phyloP scores from a whole-genome alignment of 2,888 invertebrate genomes.

The Panopea generosa region DNA sequence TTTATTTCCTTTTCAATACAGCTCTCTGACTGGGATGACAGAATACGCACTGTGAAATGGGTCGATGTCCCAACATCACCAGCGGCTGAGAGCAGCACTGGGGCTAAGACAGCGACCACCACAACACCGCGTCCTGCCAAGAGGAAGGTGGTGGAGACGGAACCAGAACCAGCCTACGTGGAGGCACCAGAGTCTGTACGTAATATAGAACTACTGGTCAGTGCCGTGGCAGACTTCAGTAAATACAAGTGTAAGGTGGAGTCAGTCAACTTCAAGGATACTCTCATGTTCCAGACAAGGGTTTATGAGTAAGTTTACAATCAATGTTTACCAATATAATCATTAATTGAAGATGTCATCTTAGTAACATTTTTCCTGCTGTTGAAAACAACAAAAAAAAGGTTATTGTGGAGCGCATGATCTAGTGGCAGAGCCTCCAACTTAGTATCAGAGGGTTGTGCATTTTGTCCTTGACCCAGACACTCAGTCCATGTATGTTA shows the following conservation, averaged over 20 bases:
- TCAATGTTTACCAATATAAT: background rate
- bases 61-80: constrained; percentile 77
- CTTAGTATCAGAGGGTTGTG: too few relatives aligned
- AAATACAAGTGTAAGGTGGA: constrained; percentile 82
- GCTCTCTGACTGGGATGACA: constrained; percentile 85
- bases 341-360: too few relatives aligned
- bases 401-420: too few relatives aligned
- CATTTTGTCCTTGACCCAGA: too few relatives aligned
- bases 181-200: constrained; percentile 81
- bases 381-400: too few relatives aligned
- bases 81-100: constrained; percentile 57
- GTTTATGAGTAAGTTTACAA: constrained; percentile 83
- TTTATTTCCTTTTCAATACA: too few relatives aligned
- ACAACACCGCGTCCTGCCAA: constrained; percentile 77
- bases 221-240: constrained; percentile 82
- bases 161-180: constrained; percentile 82
- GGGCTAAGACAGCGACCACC: constrained; percentile 54
- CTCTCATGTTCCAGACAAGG: constrained; percentile 85
- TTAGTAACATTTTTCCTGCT: background rate
- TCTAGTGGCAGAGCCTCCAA: too few relatives aligned
- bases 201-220: constrained; percentile 81
- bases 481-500: too few relatives aligned
- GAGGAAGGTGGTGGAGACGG: constrained; percentile 84
- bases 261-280: constrained; percentile 83
- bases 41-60: constrained; percentile 84